Conservation (phyloP, 2,113 vertebrate genomes). For the Neolamprologus brichardi region DNA sequence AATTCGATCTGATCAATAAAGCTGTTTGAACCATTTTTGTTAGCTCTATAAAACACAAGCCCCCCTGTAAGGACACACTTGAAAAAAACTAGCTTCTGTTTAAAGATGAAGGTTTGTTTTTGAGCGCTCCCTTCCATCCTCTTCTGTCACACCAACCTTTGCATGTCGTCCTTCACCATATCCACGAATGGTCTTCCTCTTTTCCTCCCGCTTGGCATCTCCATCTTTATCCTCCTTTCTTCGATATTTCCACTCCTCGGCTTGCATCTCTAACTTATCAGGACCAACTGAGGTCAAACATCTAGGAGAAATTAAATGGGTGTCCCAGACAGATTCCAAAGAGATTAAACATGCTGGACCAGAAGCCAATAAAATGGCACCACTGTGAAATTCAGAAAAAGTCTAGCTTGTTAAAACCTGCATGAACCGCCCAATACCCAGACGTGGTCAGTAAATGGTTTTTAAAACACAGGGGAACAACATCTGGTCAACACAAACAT, state of each 20-base stretch:
- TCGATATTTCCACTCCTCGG: neutral
- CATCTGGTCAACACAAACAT: neutral
- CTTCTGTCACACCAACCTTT: neutral
- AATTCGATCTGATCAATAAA: accelerated
- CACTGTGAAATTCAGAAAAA: neutral
- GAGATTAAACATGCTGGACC: neutral
- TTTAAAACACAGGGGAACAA: neutral
- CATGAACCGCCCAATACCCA: neutral
- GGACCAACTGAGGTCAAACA: neutral
- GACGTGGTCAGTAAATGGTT: accelerated
- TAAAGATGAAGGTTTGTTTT: neutral
- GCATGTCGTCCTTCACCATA: accelerated
- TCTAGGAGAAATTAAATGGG: neutral
- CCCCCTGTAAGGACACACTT: accelerated
- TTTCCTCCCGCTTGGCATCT: neutral
- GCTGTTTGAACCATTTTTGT: neutral
- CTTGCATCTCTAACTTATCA: neutral
- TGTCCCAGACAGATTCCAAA: neutral
- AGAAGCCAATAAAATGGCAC: neutral
- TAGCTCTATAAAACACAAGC: neutral
- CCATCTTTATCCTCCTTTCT: neutral
- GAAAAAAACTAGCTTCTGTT: neutral
- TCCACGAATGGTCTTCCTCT: accelerated
- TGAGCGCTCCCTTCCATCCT: neutral
- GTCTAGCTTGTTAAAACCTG: neutral